Conservation (phyloP, 1,140 invertebrate genomes). For the Lerema accius region DNA sequence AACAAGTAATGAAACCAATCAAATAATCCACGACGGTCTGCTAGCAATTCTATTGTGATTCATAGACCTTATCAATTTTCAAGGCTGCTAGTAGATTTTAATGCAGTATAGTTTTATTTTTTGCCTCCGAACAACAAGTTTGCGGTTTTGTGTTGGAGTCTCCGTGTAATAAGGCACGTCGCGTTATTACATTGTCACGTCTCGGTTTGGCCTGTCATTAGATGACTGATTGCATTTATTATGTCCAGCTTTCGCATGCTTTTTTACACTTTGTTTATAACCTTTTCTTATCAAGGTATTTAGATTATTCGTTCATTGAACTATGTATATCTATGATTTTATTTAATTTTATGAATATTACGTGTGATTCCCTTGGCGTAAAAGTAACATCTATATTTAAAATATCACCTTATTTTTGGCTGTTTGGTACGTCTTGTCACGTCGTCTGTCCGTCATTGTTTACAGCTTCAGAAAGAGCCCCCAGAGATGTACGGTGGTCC, state of each 20-base stretch:
- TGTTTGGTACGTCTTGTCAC: neutral
- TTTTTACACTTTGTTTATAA: slow-evolving; percentile 10
- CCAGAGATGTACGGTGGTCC: neutral
- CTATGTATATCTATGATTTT: too few relatives aligned
- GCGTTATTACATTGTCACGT: slow-evolving; percentile 39
- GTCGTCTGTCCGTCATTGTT: slow-evolving; percentile 2
- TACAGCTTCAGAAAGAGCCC: neutral
- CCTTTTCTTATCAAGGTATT: neutral
- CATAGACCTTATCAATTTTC: slow-evolving; percentile 20
- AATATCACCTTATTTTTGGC: neutral
- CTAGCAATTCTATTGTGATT: slow-evolving; percentile 9
- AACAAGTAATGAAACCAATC: slow-evolving; percentile 9
- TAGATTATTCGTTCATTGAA: too few relatives aligned
- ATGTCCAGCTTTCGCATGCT: slow-evolving; percentile 36
- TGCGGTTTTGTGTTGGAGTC: slow-evolving; percentile 35
- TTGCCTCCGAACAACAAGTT: slow-evolving; percentile 24
- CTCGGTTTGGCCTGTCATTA: slow-evolving; percentile 34
- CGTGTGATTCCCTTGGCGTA: too few relatives aligned
- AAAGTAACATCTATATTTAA: slow-evolving; percentile 1
- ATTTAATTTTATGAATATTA: too few relatives aligned
- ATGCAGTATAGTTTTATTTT: slow-evolving; percentile 25
- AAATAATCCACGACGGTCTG: slow-evolving; percentile 3
- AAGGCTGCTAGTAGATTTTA: slow-evolving; percentile 29
- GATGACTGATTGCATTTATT: slow-evolving; percentile 47
- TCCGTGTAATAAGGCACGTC: slow-evolving; percentile 25